These are phyloP conservation scores for Sardinella longiceps DNA, from an alignment of 2,797 vertebrate species.

Conservation along the genomic window DNA sequence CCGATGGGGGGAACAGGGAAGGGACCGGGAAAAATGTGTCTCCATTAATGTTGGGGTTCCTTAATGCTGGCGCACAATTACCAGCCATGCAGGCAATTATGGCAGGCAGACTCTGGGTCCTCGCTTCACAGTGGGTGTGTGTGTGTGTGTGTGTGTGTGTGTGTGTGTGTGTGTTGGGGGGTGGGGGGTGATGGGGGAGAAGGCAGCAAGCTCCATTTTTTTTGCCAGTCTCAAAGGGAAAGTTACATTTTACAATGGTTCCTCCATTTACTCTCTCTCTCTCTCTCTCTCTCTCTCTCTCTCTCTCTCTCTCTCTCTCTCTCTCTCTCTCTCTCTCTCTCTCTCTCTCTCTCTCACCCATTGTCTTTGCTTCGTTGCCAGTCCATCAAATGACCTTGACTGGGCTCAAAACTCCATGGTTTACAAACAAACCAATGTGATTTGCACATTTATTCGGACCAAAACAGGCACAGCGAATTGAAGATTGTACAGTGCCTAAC, in stretches of 20 bases:
- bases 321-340: slow-evolving; percentile 24
- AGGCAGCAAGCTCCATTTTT: slow-evolving; percentile 27
- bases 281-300: too few relatives aligned
- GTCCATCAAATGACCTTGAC: slow-evolving; percentile 46
- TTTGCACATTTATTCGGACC: slow-evolving; percentile 51
- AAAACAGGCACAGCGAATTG: slow-evolving; percentile 22
- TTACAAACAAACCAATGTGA: slow-evolving; percentile 40
- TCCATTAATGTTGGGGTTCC: slow-evolving; percentile 12
- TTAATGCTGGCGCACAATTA: slow-evolving; percentile 41
- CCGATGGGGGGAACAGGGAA: not conserved
- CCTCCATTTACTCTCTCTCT: not conserved
- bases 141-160: too few relatives aligned
- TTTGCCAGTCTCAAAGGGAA: slow-evolving; percentile 32
- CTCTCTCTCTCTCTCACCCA: not conserved
- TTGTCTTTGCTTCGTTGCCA: slow-evolving; percentile 16
- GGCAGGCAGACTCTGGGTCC: slow-evolving; percentile 36
- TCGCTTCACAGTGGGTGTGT: slow-evolving; percentile 36
- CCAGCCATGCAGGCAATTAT: slow-evolving; percentile 35
- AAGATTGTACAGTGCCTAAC: not conserved
- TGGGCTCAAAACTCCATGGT: slow-evolving; percentile 41
- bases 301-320: too few relatives aligned
- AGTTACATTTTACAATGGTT: slow-evolving; percentile 15
- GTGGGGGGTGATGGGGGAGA: too few relatives aligned
- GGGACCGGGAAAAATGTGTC: not conserved
- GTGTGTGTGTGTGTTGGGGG: too few relatives aligned